A percentile compares a stretch with the other conserved stretches of the same genome.
Conservation (phyloP, 2,888 invertebrate species). For the Eurytoma californica region DNA sequence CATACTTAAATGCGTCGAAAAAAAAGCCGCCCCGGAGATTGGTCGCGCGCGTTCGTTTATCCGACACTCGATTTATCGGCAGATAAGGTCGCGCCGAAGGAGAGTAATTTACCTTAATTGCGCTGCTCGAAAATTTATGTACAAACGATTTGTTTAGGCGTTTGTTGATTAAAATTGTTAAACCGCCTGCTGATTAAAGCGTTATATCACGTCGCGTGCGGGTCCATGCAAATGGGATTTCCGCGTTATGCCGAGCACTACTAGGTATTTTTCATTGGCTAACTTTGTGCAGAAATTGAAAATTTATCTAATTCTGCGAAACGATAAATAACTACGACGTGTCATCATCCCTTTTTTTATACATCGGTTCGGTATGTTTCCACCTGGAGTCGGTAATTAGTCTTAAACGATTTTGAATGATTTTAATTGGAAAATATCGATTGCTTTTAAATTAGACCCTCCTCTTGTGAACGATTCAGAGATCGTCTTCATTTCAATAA, state of each 20-base stretch:
- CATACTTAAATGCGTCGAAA: background rate
- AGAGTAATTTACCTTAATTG: conserved; percentile 32
- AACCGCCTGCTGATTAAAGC: background rate
- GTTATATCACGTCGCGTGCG: background rate
- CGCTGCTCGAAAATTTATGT: conserved; percentile 3
- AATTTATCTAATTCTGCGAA: no score
- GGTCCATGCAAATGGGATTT: background rate
- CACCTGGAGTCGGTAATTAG: no score
- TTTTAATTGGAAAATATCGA: no score
- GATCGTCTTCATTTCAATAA: no score
- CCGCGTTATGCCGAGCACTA: background rate
- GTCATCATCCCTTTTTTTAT: no score
- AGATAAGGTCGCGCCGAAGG: background rate
- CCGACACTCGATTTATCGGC: conserved; percentile 15
- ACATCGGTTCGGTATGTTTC: no score
- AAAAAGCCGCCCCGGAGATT: background rate
- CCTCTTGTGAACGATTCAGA: no score
- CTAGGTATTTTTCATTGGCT: background rate
- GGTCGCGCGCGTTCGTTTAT: conserved; percentile 5
- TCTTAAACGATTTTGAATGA: no score
- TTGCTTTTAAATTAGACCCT: no score
- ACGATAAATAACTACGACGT: no score
- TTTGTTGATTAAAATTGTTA: conserved; percentile 6
- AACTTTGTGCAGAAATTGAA: background rate
- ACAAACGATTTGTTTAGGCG: conserved; percentile 7